Percentiles rank a stretch among this genome's conserved stretches.
phyloP scores from a whole-genome alignment of 2,113 vertebrate species.

The Perognathus longimembris region DNA sequence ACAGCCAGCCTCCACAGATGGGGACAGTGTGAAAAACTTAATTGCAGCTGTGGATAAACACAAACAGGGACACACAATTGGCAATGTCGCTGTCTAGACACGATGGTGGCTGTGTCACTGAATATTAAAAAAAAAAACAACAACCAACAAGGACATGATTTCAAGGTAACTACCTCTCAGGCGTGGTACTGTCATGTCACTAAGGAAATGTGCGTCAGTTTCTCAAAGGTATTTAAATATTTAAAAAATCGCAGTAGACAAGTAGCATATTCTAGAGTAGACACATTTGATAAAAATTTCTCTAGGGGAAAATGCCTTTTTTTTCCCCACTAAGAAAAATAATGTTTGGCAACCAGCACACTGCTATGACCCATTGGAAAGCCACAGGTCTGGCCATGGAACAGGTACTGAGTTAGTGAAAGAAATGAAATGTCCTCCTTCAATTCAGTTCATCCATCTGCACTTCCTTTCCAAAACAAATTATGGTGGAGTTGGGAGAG shows the following conservation, averaged over 20 bases:
- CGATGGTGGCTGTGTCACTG: slow-evolving; percentile 33
- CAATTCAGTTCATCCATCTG: slow-evolving; percentile 10
- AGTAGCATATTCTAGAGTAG: background rate
- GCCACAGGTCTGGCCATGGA: background rate
- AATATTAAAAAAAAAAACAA: background rate
- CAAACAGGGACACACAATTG: slow-evolving; percentile 68
- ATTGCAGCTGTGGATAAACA: slow-evolving; percentile 73
- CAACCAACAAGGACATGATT: slow-evolving; percentile 56
- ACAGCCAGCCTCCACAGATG: slow-evolving; percentile 81
- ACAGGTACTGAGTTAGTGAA: background rate
- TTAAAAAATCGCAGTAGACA: background rate
- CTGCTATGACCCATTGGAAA: background rate
- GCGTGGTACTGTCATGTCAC: background rate
- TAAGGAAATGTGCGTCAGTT: background rate
- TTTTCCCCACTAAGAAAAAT: slow-evolving; percentile 5
- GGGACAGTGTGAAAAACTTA: slow-evolving; percentile 77
- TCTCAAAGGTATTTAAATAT: background rate
- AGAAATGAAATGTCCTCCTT: background rate
- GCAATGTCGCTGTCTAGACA: slow-evolving; percentile 59
- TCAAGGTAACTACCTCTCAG: slow-evolving; percentile 53
- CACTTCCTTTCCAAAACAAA: slow-evolving; percentile 67
- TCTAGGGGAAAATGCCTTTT: background rate
- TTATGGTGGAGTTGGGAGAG: background rate
- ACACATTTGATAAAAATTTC: background rate
- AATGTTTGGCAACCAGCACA: background rate